Conservation (phyloP, 1,140 invertebrate species). For the Dreissena polymorpha region DNA sequence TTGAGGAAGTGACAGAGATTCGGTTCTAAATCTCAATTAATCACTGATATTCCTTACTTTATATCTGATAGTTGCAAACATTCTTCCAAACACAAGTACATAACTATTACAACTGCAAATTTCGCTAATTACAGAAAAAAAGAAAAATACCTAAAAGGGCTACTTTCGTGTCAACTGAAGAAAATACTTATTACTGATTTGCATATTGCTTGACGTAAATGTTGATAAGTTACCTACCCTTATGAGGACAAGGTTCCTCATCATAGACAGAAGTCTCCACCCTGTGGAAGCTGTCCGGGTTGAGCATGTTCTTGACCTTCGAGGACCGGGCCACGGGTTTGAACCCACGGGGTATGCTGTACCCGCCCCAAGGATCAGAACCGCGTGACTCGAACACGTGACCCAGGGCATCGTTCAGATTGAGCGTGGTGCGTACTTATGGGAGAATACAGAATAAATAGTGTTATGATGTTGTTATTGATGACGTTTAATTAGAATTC, state of each 20-base stretch:
- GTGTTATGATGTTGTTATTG: neutral
- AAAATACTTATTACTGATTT: no score
- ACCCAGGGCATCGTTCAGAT: constrained; percentile 33
- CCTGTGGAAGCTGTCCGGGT: constrained; percentile 27
- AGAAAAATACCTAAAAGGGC: no score
- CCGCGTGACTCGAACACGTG: constrained; percentile 43
- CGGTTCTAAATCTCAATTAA: no score
- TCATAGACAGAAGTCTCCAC: constrained; percentile 33
- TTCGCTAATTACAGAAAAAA: no score
- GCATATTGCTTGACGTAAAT: no score
- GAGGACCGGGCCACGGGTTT: constrained; percentile 11
- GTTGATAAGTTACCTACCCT: neutral
- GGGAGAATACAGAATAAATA: neutral
- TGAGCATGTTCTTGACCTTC: neutral
- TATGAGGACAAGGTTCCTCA: constrained; percentile 27
- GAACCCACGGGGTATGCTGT: constrained; percentile 40
- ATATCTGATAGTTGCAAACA: no score
- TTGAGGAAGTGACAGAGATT: no score
- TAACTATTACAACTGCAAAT: no score
- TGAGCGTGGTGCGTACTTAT: constrained; percentile 2
- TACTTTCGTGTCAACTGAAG: no score
- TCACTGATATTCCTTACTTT: no score
- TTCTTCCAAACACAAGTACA: no score
- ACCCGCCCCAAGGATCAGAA: neutral
- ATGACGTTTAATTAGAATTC: neutral